These are phyloP conservation scores for Seriola rivoliana DNA, from an alignment of 2,113 vertebrate species.

Conservation along the genomic window DNA sequence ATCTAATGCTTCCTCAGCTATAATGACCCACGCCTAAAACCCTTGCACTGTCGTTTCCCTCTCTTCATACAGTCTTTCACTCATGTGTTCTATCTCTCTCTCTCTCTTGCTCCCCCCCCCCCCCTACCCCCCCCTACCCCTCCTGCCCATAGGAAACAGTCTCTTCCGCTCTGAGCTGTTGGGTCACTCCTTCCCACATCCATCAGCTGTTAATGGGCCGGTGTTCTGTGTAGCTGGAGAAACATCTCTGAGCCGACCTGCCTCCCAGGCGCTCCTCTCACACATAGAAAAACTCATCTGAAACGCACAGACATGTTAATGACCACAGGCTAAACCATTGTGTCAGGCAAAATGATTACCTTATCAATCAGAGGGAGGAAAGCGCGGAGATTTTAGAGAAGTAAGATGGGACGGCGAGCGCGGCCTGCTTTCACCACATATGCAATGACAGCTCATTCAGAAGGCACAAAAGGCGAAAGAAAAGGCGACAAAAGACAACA, in stretches of 20 bases:
- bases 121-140: constrained; percentile 5
- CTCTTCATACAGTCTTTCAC: constrained; percentile 42
- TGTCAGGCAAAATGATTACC: constrained; percentile 51
- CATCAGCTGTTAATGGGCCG: constrained; percentile 83
- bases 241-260: constrained; percentile 44
- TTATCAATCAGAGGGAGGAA: constrained; percentile 39
- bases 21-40: constrained; percentile 64
- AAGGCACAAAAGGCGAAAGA: constrained; percentile 35
- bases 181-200: constrained; percentile 82
- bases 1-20: constrained; percentile 80
- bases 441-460: constrained; percentile 39
- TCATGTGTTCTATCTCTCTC: constrained; percentile 62
- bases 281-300: constrained; percentile 38
- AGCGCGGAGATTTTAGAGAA: constrained; percentile 22
- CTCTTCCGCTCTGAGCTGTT: constrained; percentile 72
- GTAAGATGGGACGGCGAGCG: neutral
- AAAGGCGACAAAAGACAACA: constrained; percentile 28
- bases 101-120: constrained; percentile 28
- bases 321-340: constrained; percentile 42
- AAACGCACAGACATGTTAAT: constrained; percentile 44
- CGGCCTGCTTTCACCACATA: constrained; percentile 19
- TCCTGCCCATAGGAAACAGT: constrained; percentile 76
- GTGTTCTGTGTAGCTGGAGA: constrained; percentile 48
- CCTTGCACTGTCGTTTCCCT: constrained; percentile 52
- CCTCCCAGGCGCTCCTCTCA: constrained; percentile 21